Conservation (phyloP, 2,888 invertebrate species). For the Drosophila fungiperda region DNA sequence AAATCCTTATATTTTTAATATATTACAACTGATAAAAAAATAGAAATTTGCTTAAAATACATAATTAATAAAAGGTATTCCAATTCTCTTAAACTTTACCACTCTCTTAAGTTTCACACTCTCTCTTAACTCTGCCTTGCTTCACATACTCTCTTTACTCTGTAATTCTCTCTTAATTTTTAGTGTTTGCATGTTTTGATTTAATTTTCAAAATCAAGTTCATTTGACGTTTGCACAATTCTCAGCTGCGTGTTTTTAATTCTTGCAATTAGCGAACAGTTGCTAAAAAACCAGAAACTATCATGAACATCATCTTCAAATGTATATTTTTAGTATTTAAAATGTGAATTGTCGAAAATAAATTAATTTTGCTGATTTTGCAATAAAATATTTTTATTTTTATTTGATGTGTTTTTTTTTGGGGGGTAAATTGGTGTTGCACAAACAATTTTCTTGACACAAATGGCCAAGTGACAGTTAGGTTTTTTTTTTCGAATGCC, state of each 20-base stretch:
- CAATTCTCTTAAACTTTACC: not conserved
- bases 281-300: slow-evolving; percentile 46
- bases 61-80: not conserved
- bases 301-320: slow-evolving; percentile 1
- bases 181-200: slow-evolving; percentile 7
- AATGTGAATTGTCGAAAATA: not conserved
- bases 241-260: slow-evolving; percentile 23
- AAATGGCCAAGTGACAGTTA: slow-evolving; percentile 46
- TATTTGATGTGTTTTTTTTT: not conserved
- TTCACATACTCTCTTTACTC: not conserved
- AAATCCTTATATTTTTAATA: not conserved
- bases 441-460: slow-evolving; percentile 48
- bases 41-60: no score
- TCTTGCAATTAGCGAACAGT: slow-evolving; percentile 40
- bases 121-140: not conserved
- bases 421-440: not conserved
- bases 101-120: not conserved
- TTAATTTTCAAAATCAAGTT: slow-evolving; percentile 30
- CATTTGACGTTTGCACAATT: slow-evolving; percentile 30
- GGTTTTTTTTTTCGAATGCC: slow-evolving; percentile 23
- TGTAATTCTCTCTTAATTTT: not conserved
- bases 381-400: slow-evolving; percentile 1
- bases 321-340: not conserved
- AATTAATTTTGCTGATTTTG: slow-evolving; percentile 16
- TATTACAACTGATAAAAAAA: not conserved